Evolutionary conservation across 2,113 vertebrate species (phyloP).

Genomic region (Eclectus roratus): DNA sequence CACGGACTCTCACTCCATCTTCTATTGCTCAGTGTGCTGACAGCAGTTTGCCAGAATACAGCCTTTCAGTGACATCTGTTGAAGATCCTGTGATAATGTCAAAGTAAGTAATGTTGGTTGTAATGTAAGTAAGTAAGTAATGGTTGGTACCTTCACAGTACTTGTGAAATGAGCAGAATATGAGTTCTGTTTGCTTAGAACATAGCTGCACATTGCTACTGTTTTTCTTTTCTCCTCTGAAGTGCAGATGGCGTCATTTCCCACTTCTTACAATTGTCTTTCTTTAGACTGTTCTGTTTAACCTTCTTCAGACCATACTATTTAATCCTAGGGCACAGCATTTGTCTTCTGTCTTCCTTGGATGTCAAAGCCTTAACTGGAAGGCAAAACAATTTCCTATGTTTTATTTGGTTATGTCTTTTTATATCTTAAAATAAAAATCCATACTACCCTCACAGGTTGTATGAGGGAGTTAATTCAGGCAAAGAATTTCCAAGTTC

Average conservation of each 20-base stretch:
- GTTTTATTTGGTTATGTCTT: background rate
- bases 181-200: background rate
- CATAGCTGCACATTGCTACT: background rate
- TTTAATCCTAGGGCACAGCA: background rate
- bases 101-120: conserved; percentile 80
- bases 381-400: background rate
- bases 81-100: conserved; percentile 91
- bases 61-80: conserved; percentile 66
- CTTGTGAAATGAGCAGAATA: background rate
- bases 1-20: conserved; percentile 71
- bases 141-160: background rate
- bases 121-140: conserved; percentile 57
- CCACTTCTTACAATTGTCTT: background rate
- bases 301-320: background rate
- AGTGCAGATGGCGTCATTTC: background rate
- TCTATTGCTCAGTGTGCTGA: conserved; percentile 66
- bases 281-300: background rate
- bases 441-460: background rate
- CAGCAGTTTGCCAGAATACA: conserved; percentile 63
- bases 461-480: background rate
- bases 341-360: background rate
- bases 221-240: background rate
- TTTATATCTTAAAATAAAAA: background rate
- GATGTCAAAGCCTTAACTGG: background rate
- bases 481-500: background rate